Percentiles rank a stretch among this genome's conserved stretches.
Evolutionary conservation across 1,140 invertebrate species (phyloP).

Genomic region (Scaptomyza hsui): DNA sequence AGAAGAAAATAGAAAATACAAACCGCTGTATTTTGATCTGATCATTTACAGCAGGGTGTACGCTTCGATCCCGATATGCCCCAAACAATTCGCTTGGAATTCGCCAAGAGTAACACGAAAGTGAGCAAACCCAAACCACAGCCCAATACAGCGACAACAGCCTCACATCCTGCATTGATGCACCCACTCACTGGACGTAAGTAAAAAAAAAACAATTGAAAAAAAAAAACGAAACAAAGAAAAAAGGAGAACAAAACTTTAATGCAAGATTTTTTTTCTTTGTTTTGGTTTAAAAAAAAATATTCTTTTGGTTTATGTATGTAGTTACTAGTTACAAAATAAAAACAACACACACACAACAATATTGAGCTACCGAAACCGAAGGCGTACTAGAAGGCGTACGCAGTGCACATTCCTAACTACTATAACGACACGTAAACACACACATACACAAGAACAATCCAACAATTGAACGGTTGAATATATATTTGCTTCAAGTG

Average conservation of each 20-base stretch:
- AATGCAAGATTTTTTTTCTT: conserved; percentile 66
- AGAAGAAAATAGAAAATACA: conserved; percentile 69
- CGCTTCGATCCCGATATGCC: conserved; percentile 99
- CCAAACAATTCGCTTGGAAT: conserved; percentile 99
- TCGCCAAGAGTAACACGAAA: conserved; percentile 99
- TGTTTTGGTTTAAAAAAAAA: conserved; percentile 26
- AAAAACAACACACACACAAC: conserved; percentile 31
- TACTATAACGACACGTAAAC: conserved; percentile 48
- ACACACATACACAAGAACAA: conserved; percentile 44
- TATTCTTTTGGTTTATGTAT: conserved; percentile 55
- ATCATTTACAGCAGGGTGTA: conserved; percentile 97
- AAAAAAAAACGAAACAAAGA: conserved; percentile 43
- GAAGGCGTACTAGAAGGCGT: conserved; percentile 54
- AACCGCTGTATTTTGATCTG: conserved; percentile 84
- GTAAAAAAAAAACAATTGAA: conserved; percentile 86
- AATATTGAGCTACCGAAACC: conserved; percentile 56
- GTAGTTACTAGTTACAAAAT: conserved; percentile 57
- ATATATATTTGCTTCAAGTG: conserved; percentile 68
- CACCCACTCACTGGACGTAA: conserved; percentile 99
- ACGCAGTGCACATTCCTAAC: conserved; percentile 64
- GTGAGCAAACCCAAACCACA: conserved; percentile 99
- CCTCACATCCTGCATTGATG: conserved; percentile 98
- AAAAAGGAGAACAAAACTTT: conserved; percentile 48
- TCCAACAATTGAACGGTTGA: conserved; percentile 61
- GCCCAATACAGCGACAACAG: conserved; percentile 94